Conservation (phyloP, 2,888 invertebrate genomes). For the Zaprionus bogoriensis region DNA sequence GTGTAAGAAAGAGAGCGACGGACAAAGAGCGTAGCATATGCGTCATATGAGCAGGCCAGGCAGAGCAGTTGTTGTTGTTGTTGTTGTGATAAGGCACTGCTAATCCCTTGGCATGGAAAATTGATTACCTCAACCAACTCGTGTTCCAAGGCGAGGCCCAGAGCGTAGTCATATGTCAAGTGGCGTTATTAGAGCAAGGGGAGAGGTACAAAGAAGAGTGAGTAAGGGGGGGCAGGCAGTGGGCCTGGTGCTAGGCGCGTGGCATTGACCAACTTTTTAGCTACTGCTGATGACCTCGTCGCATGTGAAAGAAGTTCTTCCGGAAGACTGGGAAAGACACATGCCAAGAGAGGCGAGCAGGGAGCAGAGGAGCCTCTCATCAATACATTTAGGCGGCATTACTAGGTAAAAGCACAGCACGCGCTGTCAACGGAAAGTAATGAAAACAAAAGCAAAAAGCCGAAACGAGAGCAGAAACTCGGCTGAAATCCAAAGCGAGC, state of each 20-base stretch:
- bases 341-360: no score
- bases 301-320: no score
- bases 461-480: slow-evolving; percentile 6
- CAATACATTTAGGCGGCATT: slow-evolving; percentile 33
- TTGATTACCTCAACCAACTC: slow-evolving; percentile 51
- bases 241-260: slow-evolving; percentile 39
- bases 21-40: slow-evolving; percentile 17
- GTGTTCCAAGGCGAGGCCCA: slow-evolving; percentile 42
- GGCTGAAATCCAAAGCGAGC: slow-evolving; percentile 31
- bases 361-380: slow-evolving; percentile 3
- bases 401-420: slow-evolving; percentile 28
- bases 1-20: neutral
- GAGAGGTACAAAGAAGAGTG: neutral
- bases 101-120: slow-evolving; percentile 43
- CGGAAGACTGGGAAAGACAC: no score
- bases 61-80: slow-evolving; percentile 2
- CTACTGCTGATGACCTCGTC: neutral
- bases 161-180: slow-evolving; percentile 48
- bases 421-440: slow-evolving; percentile 21
- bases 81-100: slow-evolving; percentile 22
- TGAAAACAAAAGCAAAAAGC: slow-evolving; percentile 1
- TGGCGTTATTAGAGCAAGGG: slow-evolving; percentile 9
- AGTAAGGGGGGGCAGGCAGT: neutral
- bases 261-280: slow-evolving; percentile 68
- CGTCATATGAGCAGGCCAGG: slow-evolving; percentile 25